phyloP scores from a whole-genome alignment of 64 coral and sea anemone genomes.

The Dendronephthya gigantea region DNA sequence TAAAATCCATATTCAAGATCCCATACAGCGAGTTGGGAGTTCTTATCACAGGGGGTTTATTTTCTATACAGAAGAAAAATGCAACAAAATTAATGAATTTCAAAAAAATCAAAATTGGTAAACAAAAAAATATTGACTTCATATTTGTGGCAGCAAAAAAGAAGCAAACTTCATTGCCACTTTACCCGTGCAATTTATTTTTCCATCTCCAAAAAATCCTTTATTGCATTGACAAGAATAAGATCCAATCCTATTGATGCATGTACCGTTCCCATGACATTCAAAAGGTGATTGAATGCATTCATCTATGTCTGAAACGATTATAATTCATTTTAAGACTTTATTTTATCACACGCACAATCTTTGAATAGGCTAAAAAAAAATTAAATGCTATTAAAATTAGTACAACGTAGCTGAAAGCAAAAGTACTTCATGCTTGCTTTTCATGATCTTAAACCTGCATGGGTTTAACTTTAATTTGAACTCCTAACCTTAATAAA shows the following conservation, averaged over 20 bases:
- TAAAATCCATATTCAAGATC: background rate
- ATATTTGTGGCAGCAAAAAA: background rate
- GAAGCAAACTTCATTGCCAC: background rate
- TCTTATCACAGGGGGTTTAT: background rate
- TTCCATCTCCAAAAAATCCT: constrained; percentile 27
- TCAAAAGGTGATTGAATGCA: background rate
- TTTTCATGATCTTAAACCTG: no score
- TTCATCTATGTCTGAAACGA: constrained; percentile 31
- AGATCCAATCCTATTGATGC: constrained; percentile 12
- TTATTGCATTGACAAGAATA: constrained; percentile 18
- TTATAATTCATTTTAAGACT: no score
- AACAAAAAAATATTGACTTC: background rate
- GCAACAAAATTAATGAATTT: background rate
- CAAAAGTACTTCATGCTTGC: no score
- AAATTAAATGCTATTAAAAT: no score
- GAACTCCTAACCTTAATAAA: no score
- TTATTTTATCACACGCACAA: no score
- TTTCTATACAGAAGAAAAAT: background rate
- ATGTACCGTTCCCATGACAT: constrained; percentile 5
- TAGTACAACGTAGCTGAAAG: no score
- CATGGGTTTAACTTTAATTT: no score
- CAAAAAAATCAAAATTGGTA: background rate
- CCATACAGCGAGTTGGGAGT: background rate
- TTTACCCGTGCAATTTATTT: background rate
- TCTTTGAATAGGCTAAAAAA: no score